Evolutionary conservation across 2,797 vertebrate species (phyloP).

Genomic region (Rhinogobio ventralis): DNA sequence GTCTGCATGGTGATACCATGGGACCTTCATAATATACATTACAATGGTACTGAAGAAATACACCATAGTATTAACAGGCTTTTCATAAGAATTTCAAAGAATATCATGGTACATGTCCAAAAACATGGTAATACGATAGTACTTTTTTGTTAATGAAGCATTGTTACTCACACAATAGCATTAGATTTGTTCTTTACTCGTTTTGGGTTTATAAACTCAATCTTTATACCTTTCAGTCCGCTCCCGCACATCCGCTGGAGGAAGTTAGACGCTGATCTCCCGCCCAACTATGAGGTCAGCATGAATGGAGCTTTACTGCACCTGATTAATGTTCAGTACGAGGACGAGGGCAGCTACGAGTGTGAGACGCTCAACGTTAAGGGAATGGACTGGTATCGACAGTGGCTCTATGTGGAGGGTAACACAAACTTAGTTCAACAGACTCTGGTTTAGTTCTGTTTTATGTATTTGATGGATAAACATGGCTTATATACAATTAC

Average conservation of each 20-base stretch:
- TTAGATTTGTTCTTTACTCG: neutral
- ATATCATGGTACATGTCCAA: neutral
- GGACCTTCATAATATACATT: neutral
- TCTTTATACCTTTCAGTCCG: slow-evolving; percentile 77
- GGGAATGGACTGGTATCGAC: slow-evolving; percentile 93
- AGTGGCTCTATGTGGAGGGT: slow-evolving; percentile 95
- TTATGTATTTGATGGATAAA: neutral
- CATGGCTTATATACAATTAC: neutral
- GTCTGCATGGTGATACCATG: neutral
- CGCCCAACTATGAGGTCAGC: slow-evolving; percentile 89
- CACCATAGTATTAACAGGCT: neutral
- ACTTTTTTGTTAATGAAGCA: neutral
- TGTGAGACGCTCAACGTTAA: slow-evolving; percentile 97
- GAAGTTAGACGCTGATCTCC: slow-evolving; percentile 90
- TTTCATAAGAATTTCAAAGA: neutral
- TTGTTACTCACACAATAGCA: neutral
- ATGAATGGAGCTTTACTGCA: slow-evolving; percentile 92
- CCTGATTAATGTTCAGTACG: slow-evolving; percentile 94
- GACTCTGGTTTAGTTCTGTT: slow-evolving; percentile 7
- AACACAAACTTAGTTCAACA: slow-evolving; percentile 48
- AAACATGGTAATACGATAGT: neutral
- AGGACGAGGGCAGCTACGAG: slow-evolving; percentile 93
- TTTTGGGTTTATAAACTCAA: neutral
- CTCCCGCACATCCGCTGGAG: slow-evolving; percentile 95
- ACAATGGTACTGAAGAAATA: neutral